phyloP scores from a whole-genome alignment of 1,140 invertebrate genomes.

The Linepithema humile region DNA sequence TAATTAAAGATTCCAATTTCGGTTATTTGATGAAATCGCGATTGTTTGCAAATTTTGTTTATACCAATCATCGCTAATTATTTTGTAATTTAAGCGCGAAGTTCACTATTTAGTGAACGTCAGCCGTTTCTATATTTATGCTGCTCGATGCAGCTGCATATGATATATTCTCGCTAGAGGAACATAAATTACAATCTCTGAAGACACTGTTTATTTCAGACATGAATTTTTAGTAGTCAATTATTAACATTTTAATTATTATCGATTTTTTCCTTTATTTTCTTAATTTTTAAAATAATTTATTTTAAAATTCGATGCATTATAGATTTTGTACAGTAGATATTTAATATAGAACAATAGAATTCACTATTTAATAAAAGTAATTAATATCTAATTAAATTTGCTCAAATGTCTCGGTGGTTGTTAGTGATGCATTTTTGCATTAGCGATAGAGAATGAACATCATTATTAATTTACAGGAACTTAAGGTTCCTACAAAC shows the following conservation, averaged over 20 bases:
- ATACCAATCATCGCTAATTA: background rate
- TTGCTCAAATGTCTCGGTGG: background rate
- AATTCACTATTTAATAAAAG: background rate
- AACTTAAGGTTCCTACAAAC: background rate
- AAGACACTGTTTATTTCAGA: background rate
- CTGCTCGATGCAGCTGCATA: background rate
- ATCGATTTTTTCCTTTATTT: background rate
- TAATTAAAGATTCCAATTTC: slow-evolving; percentile 10
- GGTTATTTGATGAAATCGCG: background rate
- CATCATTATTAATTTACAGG: slow-evolving; percentile 5
- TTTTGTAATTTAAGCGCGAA: slow-evolving; percentile 9
- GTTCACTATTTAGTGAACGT: background rate
- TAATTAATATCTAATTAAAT: background rate
- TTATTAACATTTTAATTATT: background rate
- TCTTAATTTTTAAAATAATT: background rate
- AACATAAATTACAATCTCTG: slow-evolving; percentile 32
- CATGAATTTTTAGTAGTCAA: background rate
- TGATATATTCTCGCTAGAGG: slow-evolving; percentile 9
- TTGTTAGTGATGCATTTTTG: background rate
- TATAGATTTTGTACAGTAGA: background rate
- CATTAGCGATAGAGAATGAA: background rate
- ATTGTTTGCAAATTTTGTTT: slow-evolving; percentile 20
- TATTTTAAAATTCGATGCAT: background rate
- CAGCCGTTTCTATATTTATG: slow-evolving; percentile 1
- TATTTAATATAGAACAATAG: background rate